Percentiles rank a stretch among this genome's conserved stretches.
Conservation (phyloP, 1,140 invertebrate genomes). For the Sweltsa coloradensis region DNA sequence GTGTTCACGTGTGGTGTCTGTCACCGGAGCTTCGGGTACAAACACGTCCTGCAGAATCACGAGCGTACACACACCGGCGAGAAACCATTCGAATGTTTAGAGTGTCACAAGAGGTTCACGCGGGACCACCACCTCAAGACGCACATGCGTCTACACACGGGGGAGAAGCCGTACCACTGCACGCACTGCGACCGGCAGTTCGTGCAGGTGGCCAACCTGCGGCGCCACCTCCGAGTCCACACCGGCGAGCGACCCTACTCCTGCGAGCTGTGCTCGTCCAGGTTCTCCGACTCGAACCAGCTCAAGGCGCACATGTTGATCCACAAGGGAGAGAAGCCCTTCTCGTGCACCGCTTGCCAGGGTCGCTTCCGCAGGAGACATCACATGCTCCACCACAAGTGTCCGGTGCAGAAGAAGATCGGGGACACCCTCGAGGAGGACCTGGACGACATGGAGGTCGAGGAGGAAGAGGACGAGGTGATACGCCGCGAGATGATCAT, state of each 20-base stretch:
- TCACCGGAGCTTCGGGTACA: slow-evolving; percentile 80
- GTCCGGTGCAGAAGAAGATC: slow-evolving; percentile 29
- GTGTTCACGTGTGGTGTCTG: slow-evolving; percentile 81
- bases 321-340: slow-evolving; percentile 83
- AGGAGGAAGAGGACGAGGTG: not conserved
- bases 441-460: slow-evolving; percentile 19
- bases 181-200: slow-evolving; percentile 83
- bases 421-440: not conserved
- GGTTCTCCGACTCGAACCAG: slow-evolving; percentile 90
- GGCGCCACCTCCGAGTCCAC: slow-evolving; percentile 86
- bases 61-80: slow-evolving; percentile 93
- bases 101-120: slow-evolving; percentile 91
- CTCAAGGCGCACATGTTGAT: slow-evolving; percentile 83
- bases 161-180: slow-evolving; percentile 87
- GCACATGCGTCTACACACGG: slow-evolving; percentile 84
- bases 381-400: slow-evolving; percentile 76
- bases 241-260: slow-evolving; percentile 90
- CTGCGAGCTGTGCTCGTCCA: slow-evolving; percentile 76
- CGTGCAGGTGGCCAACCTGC: slow-evolving; percentile 87
- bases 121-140: slow-evolving; percentile 92
- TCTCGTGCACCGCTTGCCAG: slow-evolving; percentile 61
- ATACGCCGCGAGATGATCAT: not conserved
- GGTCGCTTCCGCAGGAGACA: slow-evolving; percentile 69
- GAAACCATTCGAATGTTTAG: slow-evolving; percentile 89
- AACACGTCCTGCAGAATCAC: slow-evolving; percentile 91